A percentile compares a stretch with the other conserved stretches of the same genome.
Evolutionary conservation across 2,888 invertebrate genomes (phyloP).

Genomic region (Eupeodes latifasciatus): DNA sequence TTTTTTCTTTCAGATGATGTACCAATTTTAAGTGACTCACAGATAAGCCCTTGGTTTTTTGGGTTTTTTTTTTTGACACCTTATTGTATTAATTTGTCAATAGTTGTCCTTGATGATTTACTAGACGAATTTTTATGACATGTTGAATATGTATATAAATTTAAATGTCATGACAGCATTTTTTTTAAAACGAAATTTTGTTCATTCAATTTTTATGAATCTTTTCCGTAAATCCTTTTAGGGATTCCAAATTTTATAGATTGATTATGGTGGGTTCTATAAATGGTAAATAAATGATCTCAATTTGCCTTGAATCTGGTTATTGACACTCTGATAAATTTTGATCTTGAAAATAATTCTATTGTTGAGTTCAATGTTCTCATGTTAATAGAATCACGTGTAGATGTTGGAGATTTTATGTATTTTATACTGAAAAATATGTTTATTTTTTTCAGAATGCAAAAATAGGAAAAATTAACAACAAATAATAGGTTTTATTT

Average conservation of each 20-base stretch:
- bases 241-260: neutral
- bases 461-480: too few species aligned
- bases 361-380: too few species aligned
- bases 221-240: conserved; percentile 13
- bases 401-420: too few species aligned
- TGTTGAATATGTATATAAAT: neutral
- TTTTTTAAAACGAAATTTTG: neutral
- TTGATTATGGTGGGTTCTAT: neutral
- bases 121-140: neutral
- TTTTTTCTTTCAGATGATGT: neutral
- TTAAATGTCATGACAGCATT: neutral
- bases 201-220: neutral
- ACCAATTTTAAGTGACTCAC: conserved; percentile 1
- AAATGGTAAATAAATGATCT: neutral
- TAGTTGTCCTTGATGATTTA: conserved; percentile 9
- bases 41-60: neutral
- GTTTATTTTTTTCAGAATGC: too few species aligned
- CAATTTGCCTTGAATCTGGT: neutral
- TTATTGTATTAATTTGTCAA: neutral
- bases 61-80: conserved; percentile 14
- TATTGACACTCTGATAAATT: neutral
- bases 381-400: too few species aligned
- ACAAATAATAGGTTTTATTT: too few species aligned
- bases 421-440: too few species aligned
- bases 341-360: too few species aligned